Base-by-base conservation (phyloP, 1,140 invertebrate species). In the Alviniconcha marisindica region DNA sequence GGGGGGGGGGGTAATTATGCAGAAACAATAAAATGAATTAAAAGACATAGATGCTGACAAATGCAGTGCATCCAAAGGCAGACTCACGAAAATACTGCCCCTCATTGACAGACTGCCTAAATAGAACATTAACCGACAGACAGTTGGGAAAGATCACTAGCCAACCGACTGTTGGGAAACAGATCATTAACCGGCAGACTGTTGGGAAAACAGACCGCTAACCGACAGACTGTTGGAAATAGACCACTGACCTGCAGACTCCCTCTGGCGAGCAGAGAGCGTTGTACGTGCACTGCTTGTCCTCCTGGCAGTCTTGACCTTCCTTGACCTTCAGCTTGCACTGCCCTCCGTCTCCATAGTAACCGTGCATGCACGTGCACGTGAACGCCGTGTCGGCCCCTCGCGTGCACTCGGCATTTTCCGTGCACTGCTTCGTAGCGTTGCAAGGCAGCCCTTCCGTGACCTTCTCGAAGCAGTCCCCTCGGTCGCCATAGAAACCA, bases 341-440 rank as follows among this genome's bases (percentile, higher is more conserved):
- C 42, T 4, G 38, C 31, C 84, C 84, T 1, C 38, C 63, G 54
- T 78, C 76, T 33, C 77, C 76, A 28, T 79, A 85, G 78, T 82
- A 85, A 31, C 84, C 84, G 33, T 18, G n/a, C 28, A 82, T 33
- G 66, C 84, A 85, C 33, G 77, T 18, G 51, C 84, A 85, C 28
- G 74, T 71, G 54, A 66, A 54, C 28, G 78, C 51, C 5, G 48
- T 74, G 15, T n/a, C 28, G 0, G 36, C 15, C 38, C 42, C 54
- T 33, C 28, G 18, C 10, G 60, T 60, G 48, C 83, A 84, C 36
- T 81, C 56, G 5, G 83, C 60, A 21, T 82, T 63, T 21, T 60
- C 33, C n/a, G 83, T 81, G 51, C 83, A 84, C 74, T 84, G 71
- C 51, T 36, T 51, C 24, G 83, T 73, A 14, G 54, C 51, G 21